Base-by-base conservation (phyloP, 2,113 vertebrate genomes). In the Spermophilus dauricus region DNA sequence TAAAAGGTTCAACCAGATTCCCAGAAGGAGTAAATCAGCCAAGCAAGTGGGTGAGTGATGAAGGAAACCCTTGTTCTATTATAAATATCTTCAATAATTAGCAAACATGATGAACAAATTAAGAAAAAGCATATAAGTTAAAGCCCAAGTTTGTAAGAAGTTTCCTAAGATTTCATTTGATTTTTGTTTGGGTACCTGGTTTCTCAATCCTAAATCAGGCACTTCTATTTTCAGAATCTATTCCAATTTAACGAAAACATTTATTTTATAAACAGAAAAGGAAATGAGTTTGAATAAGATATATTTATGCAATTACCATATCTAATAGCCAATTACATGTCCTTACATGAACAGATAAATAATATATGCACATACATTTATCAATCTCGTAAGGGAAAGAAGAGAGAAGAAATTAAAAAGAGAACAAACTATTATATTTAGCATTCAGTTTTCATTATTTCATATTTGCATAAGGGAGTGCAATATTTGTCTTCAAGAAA, bases 271-370 rank as follows among this genome's bases (percentile, higher is more conserved):
- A 94, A 95, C 37, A 96, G 96, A 95, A 97, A 98, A 97, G 91
- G 96, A 97, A 98, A 97, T 26, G 88, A 97, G 73, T 5, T 92
- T 98, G 96, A 97, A 87, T 96, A 98, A 98, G 97, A 98, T 97
- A 93, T 95, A 98, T 97, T 98, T 98, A 98, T 97, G 97, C 82
- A 98, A 98, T 98, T 98, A 98, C 96, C 98, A 98, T 97, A 98
- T 97, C 97, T 98, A 98, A 98, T 97, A 93, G 91, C 91, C 92
- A 95, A 97, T 96, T 98, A 92, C 37, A 80, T 56, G 70, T 96
- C 97, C 94, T 97, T 97, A 96, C 73, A 97, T 96, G 96, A 97
- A 77, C 84, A 91, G 97, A 98, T 95, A 97, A 97, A 90, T 98
- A 97, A 98, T 93, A 95, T 65, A 98, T 97, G 97, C 82, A 94